Base-by-base conservation (phyloP, 2,113 vertebrate species). In the Penelope pileata region DNA sequence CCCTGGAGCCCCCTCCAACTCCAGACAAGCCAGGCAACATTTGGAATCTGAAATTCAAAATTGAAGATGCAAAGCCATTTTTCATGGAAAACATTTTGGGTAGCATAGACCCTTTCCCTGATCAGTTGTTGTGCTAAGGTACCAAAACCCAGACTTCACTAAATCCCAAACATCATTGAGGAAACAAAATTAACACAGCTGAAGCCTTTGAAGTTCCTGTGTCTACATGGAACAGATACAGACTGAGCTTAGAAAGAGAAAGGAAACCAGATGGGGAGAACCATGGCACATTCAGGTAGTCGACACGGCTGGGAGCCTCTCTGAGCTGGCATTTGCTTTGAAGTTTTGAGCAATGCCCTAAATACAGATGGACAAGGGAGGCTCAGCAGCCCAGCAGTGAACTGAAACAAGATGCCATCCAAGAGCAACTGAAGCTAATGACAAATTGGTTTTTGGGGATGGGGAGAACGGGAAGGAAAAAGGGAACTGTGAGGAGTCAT, bases 321-420 rank as follows among this genome's bases (percentile, higher is more conserved):
- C 30, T 2, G 18, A 82, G 70, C 69, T 69, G 72, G 29, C 16
- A 4, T 29, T 45, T 34, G 24, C 70, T 92, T 36, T 68, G 62
- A 69, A 66, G 27, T 51, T 50, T 26, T 40, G 54, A 94, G 74
- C 72, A 47, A 15, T 4, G 12, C 16, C 85, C 38, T 56, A 24
- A 90, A 70, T 7, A 48, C 26, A 67, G 76, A 6, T 0, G 16
- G 77, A n/a, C 53, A 90, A 74, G 0, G 0, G 0, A 19, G 4
- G 45, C 27, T 12, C 48, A 30, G 54, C 54, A n/a, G 54, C 51
- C 9, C 26, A 53, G 27, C 16, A 53, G 4, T 3, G 59, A 66
- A 58, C 51, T 2, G 9, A 74, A 0, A 14, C 50, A 56, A 47
- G 73, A 21, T 59, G 50, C 27, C 64, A 66, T 40, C 62, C 40